Base-by-base conservation (phyloP, 2,888 invertebrate genomes). In the Rhagophthalmus giganteus region DNA sequence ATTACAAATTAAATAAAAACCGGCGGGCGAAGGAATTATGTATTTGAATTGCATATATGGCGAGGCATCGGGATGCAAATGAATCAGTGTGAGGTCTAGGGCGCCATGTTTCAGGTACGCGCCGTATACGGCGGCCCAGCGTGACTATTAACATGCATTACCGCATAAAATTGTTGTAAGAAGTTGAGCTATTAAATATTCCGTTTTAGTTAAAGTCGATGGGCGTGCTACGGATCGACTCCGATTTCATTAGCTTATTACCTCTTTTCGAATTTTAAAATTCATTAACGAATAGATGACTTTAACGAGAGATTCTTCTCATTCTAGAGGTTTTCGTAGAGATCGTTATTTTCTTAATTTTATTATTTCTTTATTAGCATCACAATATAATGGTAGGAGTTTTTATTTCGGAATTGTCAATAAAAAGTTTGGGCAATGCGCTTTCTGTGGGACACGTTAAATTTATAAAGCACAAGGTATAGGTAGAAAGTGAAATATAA, bases 61-160 rank as follows among this genome's bases (percentile, higher is more conserved):
- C 46, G n/a, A 45, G 37, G 42, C 12, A 16, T 13, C n/a, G n/a
- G n/a, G 56, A 60, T 60, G 60, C 49, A 60, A 60, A 60, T 60
- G 60, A 55, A 57, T 38, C 69, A 64, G 67, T 69, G 69, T 69
- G 69, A 61, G 70, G 70, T 70, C 71, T 57, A 57, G 50, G 62
- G 66, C 67, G 69, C 70, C 70, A 70, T 70, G 70, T 66, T 70
- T 69, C 63, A 31, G 32, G 14, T 31, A 65, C 59, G n/a, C n/a
- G 60, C 69, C 66, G 59, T 69, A 68, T 66, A 71, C 64, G 69
- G 71, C 57, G 69, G 71, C 57, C 11, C 14, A 66, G 67, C 69
- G 69, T 70, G 70, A 69, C 71, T 70, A 71, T 71, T 68, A 69
- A 68, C 70, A 58, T 59, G 59, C 58, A 56, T 45, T 55, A 59